Evolutionary conservation across 2,113 vertebrate genomes (phyloP), one percentile per base, ranked within the genome.

Genomic region (Galemys pyrenaicus): DNA sequence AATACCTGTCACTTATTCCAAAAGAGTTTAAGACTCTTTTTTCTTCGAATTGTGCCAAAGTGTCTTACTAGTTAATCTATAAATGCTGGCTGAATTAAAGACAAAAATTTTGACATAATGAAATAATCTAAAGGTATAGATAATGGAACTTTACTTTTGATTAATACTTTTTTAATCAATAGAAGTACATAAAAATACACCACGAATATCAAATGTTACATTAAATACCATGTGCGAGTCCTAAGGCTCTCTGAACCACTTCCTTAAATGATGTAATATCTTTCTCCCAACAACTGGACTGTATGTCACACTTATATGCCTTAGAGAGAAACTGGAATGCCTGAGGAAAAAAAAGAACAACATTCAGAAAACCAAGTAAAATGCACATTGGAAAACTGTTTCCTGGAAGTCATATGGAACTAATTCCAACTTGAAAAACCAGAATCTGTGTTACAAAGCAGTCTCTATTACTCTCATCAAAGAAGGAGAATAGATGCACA

Each of bases 271-370:
- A 98, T 15, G 78, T 75, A 28, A 98, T 93, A 70, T 99, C 98
- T 93, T 98, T 99, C 91, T 99, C 99, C 99, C 99, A 99, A 20
- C 98, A 98, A 15, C 90, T 97, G 49, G 97, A 98, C 86, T 99
- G 99, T 26, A 98, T 98, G 97, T 99, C 98, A 97, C 99, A 99
- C 95, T 99, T 99, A 97, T 99, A 98, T 26, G 99, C 99, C 97
- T 99, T 99, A 37, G 96, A 98, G 96, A 99, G 98, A 97, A 98
- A 99, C 97, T 99, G 99, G 67, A 99, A 98, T 0, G 98, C 99
- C 99, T 99, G 90, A n/a, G 98, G 96, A 70, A 54, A 41, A 95
- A 84, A 95, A 97, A 81, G 93, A 94, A 2, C 1, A 97, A 68
- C n/a, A 65, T 85, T 96, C 77, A 95, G 79, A 92, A 75, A 9